These are phyloP conservation scores for Pyrgilauda ruficollis DNA, from an alignment of 2,113 vertebrate species.

Conservation along the genomic window DNA sequence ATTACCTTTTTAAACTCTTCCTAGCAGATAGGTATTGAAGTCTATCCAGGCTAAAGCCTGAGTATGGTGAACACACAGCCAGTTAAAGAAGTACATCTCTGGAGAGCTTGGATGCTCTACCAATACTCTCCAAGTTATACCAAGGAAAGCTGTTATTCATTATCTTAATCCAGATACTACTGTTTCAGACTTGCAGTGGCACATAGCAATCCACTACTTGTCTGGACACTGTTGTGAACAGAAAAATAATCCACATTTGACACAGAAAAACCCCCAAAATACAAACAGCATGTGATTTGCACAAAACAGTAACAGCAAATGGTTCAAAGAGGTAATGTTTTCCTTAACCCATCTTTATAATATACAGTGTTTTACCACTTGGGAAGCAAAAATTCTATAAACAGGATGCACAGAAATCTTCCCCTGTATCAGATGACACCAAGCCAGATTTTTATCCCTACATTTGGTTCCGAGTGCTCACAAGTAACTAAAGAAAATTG, in stretches of 20 bases:
- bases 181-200: not conserved
- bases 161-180: not conserved
- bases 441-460: not conserved
- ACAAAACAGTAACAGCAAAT: not conserved
- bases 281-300: not conserved
- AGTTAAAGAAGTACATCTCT: not conserved
- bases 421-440: not conserved
- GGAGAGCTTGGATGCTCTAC: not conserved
- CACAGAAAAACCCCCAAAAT: not conserved
- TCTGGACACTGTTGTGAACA: not conserved
- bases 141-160: not conserved
- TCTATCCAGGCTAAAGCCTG: not conserved
- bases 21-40: rapidly evolving
- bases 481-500: not conserved
- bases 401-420: not conserved
- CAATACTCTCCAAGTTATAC: not conserved
- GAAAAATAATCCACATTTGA: not conserved
- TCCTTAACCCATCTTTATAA: not conserved
- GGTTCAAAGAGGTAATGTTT: not conserved
- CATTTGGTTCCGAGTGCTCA: not conserved
- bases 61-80: not conserved
- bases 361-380: not conserved
- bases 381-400: not conserved
- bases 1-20: not conserved
- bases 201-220: not conserved